Conservation (phyloP, 2,888 invertebrate genomes). For the Odontocolon sp. region DNA sequence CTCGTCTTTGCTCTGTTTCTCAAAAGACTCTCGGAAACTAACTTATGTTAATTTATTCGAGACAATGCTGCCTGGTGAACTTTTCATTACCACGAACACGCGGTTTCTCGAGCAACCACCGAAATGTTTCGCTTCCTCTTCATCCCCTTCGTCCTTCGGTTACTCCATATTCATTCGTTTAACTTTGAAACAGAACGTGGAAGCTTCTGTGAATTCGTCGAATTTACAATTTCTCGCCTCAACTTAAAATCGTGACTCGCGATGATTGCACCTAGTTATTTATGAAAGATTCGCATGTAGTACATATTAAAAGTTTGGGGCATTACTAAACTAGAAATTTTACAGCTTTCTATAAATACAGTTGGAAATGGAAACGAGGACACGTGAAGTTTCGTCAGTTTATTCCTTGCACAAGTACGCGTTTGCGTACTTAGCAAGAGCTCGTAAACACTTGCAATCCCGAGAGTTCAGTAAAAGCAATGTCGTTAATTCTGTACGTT, state of each 20-base stretch:
- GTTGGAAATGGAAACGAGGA: not conserved
- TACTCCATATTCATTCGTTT: conserved; percentile 1
- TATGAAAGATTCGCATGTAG: too few species aligned
- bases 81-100: conserved; percentile 47
- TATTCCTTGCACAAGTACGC: not conserved
- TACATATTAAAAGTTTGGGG: not conserved
- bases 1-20: not conserved
- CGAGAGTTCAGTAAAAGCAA: conserved; percentile 15
- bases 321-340: not conserved
- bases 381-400: not conserved
- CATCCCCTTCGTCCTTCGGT: not conserved
- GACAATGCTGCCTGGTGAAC: conserved; percentile 44
- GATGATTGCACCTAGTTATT: not conserved
- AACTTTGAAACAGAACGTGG: not conserved
- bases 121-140: conserved; percentile 35
- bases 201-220: not conserved
- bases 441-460: conserved; percentile 14
- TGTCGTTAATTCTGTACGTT: conserved; percentile 33
- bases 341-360: not conserved
- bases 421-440: not conserved
- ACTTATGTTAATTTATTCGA: conserved; percentile 57
- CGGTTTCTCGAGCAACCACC: conserved; percentile 32
- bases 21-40: conserved; percentile 41
- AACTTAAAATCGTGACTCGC: too few species aligned
- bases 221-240: not conserved